Evolutionary conservation across 37 sponge, comb jelly and placozoan genomes (phyloP), one percentile per base, ranked within the genome.

Genomic region (Chondrosia reniformis): DNA sequence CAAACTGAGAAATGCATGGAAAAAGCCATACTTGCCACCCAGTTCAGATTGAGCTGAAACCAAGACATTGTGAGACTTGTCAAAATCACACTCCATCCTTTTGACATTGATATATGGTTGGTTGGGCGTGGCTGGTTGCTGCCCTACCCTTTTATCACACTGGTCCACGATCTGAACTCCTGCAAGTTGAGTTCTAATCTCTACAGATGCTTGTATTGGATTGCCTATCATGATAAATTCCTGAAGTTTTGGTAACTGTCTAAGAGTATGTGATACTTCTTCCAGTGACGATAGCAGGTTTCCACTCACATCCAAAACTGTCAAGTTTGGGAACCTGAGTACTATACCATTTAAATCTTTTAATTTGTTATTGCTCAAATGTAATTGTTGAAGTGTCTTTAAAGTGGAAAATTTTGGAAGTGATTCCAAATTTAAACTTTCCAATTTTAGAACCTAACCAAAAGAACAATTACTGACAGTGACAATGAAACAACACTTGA

Each of bases 11-110:
- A 49, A 49, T 15, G 15, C 52, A n/a, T n/a, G n/a, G n/a, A n/a
- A n/a, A n/a, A n/a, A n/a, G n/a, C n/a, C 63, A 22, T 30, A 66
- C 72, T 69, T 69, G 72, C 72, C 42, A 25, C 22, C n/a, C 2
- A 69, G 31, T 3, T 39, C 24, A 44, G 39, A 41, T 12, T 69
- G 72, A 9, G 36, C 37, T 0, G 43, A 8, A 21, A 19, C 15
- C n/a, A 69, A 69, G 4, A 40, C 7, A 21, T 69, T n/a, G 1
- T 69, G 44, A 0, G 31, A 34, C 5, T 69, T 41, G 22, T 24
- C n/a, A 6, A 69, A 19, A 21, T 69, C 72, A 3, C 22, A 44
- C 43, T 69, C 42, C 43, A 69, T 13, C 6, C 42, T 19, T 40
- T 39, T 69, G 43, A 43, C 39, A 25, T 40, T 69, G 1, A 40